phyloP scores from a whole-genome alignment of 2,113 vertebrate species.

The Gobius niger region DNA sequence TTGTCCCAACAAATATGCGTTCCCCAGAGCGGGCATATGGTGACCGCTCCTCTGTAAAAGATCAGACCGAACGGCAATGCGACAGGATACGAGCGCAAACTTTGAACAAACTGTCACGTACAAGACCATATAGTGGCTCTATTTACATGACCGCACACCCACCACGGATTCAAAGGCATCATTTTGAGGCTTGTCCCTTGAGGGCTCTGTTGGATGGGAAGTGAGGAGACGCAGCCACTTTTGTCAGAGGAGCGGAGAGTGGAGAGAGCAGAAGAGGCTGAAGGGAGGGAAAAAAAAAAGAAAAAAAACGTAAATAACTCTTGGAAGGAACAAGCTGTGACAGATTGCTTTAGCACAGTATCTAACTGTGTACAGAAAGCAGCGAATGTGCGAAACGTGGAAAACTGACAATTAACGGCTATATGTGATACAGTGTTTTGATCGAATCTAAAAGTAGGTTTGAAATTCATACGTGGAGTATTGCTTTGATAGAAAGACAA shows the following conservation, averaged over 20 bases:
- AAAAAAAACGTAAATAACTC: conserved; percentile 11
- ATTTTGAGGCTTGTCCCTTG: background rate
- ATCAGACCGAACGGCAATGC: background rate
- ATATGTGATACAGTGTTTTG: conserved; percentile 8
- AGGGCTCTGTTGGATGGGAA: conserved; percentile 7
- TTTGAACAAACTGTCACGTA: conserved; percentile 5
- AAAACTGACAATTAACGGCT: conserved; percentile 5
- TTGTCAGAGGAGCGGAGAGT: conserved; percentile 7
- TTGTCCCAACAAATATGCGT: conserved; percentile 5
- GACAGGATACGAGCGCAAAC: background rate
- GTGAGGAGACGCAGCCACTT: conserved; percentile 7
- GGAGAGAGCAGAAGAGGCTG: background rate
- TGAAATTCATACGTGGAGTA: background rate
- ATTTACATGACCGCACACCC: conserved; percentile 18
- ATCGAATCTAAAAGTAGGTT: background rate
- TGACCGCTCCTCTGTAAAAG: background rate
- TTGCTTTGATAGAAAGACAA: background rate
- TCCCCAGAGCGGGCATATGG: background rate
- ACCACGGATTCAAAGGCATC: conserved; percentile 9
- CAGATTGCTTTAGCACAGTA: conserved; percentile 8
- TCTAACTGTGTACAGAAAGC: background rate
- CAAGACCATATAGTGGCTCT: conserved; percentile 1
- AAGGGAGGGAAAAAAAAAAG: too few species aligned
- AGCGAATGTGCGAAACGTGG: background rate
- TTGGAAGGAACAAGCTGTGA: background rate